Percentiles rank a stretch among this genome's conserved stretches.
These are phyloP conservation scores for Anser cygnoides DNA, from an alignment of 2,113 vertebrate species.

Conservation along the genomic window DNA sequence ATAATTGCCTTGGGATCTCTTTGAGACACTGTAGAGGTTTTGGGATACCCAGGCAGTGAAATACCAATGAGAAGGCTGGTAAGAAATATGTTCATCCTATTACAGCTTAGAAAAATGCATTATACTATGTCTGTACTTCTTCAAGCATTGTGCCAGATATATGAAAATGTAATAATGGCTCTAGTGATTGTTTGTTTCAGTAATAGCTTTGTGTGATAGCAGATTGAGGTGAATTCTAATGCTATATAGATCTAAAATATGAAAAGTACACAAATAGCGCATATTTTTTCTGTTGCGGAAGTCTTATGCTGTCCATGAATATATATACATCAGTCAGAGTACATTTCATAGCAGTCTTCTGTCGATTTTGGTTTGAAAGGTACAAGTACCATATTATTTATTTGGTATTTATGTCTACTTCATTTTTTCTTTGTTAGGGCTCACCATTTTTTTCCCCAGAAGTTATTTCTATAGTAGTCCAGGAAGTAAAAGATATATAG, in stretches of 20 bases:
- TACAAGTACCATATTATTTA: background rate
- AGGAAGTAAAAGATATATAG: background rate
- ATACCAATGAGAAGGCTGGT: background rate
- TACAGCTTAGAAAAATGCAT: background rate
- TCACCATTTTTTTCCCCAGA: background rate
- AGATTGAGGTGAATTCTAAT: background rate
- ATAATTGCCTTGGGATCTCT: background rate
- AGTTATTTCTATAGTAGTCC: background rate
- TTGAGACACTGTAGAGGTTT: background rate
- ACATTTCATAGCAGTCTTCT: background rate
- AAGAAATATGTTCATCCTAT: background rate
- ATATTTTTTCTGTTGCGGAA: background rate
- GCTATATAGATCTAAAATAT: background rate
- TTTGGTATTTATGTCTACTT: background rate
- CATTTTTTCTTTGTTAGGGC: background rate
- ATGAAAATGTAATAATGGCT: background rate
- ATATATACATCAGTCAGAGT: background rate
- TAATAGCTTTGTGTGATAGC: background rate
- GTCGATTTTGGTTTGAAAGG: background rate
- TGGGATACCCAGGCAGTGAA: background rate
- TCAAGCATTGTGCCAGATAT: background rate
- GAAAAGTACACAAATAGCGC: background rate
- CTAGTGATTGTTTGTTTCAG: background rate
- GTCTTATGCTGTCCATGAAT: background rate
- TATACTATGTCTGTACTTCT: background rate